Evolutionary conservation across 2,113 vertebrate species (phyloP).

Genomic region (Eubucco bourcierii): DNA sequence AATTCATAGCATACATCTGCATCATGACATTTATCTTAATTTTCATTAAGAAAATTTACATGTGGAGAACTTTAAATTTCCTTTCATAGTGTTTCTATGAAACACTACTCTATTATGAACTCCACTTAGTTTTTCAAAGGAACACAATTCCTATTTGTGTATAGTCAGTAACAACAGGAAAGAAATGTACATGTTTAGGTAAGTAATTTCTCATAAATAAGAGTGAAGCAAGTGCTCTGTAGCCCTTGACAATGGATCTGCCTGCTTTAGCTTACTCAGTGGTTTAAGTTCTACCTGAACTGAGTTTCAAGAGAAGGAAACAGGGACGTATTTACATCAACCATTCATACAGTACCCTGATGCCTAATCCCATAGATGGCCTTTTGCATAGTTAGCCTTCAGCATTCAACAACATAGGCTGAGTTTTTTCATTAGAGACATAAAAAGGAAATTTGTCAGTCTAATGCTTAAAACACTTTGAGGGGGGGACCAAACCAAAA

Average conservation of each 20-base stretch:
- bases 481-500: neutral
- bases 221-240: neutral
- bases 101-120: neutral
- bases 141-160: neutral
- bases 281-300: neutral
- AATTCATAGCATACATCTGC: neutral
- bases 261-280: neutral
- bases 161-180: neutral
- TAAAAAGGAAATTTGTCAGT: neutral
- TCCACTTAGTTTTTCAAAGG: neutral
- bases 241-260: neutral
- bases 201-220: neutral
- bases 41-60: neutral
- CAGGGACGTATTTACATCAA: neutral
- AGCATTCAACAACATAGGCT: neutral
- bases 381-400: neutral
- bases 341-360: fast-evolving
- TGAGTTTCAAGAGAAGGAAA: neutral
- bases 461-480: neutral
- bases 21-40: neutral
- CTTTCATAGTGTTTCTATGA: neutral
- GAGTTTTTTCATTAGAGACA: neutral
- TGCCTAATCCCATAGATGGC: neutral
- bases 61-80: neutral
- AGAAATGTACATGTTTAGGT: neutral